Conservation (phyloP, 2,113 vertebrate species). For the Aldabrachelys gigantea region DNA sequence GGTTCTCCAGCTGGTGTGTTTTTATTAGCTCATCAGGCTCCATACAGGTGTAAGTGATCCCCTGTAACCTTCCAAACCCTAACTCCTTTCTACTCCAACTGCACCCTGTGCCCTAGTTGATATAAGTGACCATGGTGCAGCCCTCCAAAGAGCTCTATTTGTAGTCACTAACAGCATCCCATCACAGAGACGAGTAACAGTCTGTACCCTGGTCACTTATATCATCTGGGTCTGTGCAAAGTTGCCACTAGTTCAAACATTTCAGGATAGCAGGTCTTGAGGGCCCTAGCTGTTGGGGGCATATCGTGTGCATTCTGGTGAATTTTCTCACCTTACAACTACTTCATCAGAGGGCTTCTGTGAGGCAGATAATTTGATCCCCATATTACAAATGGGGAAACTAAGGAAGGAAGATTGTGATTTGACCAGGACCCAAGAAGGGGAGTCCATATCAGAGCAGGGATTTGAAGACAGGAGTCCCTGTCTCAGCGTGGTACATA, state of each 20-base stretch:
- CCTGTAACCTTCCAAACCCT: no score
- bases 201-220: no score
- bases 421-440: rapidly evolving
- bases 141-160: no score
- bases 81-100: no score
- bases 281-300: no score
- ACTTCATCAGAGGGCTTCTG: background rate
- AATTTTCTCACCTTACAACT: background rate
- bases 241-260: background rate
- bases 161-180: no score
- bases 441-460: background rate
- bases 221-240: background rate
- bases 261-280: background rate
- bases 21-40: no score
- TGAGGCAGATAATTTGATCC: background rate
- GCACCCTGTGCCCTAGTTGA: no score
- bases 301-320: background rate
- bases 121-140: no score
- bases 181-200: background rate
- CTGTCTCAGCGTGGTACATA: background rate
- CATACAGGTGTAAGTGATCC: no score
- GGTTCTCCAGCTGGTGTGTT: no score
- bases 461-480: background rate
- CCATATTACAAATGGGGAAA: background rate
- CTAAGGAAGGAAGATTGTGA: rapidly evolving